These are phyloP conservation scores for Scolopax bukidnonensis DNA, from an alignment of 2,797 vertebrate species.

Conservation along the genomic window DNA sequence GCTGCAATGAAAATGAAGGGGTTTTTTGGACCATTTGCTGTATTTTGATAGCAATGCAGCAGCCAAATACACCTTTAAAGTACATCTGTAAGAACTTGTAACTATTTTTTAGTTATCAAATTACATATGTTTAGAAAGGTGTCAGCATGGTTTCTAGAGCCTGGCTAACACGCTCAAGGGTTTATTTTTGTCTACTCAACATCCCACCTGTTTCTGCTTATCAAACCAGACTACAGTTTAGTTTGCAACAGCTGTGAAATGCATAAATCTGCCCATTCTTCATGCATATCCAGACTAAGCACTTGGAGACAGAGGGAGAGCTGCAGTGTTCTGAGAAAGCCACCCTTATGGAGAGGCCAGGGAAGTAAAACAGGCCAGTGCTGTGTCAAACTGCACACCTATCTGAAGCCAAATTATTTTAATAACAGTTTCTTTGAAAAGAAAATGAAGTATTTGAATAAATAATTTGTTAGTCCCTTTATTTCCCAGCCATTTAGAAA, in stretches of 20 bases:
- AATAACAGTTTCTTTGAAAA: neutral
- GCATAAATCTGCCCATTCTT: constrained; percentile 60
- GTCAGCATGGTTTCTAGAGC: constrained; percentile 37
- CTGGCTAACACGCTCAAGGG: constrained; percentile 13
- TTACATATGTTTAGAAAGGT: constrained; percentile 53
- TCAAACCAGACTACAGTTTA: constrained; percentile 50
- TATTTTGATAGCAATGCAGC: constrained; percentile 13
- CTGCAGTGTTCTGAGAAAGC: neutral
- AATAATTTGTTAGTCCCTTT: neutral
- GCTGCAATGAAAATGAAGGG: neutral
- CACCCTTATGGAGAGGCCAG: neutral
- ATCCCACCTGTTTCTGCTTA: constrained; percentile 74
- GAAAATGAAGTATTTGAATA: neutral
- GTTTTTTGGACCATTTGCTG: neutral
- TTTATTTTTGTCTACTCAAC: constrained; percentile 72
- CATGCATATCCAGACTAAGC: neutral
- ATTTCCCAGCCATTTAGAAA: neutral
- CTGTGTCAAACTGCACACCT: neutral
- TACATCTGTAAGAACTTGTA: constrained; percentile 27
- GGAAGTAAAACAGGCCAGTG: constrained; percentile 28
- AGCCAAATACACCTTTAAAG: neutral
- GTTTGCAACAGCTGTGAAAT: constrained; percentile 67
- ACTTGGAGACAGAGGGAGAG: neutral
- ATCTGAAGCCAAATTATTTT: constrained; percentile 8
- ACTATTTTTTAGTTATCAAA: constrained; percentile 51